phyloP scores from a whole-genome alignment of 2,797 vertebrate species.

The Pseudochaenichthys georgianus region DNA sequence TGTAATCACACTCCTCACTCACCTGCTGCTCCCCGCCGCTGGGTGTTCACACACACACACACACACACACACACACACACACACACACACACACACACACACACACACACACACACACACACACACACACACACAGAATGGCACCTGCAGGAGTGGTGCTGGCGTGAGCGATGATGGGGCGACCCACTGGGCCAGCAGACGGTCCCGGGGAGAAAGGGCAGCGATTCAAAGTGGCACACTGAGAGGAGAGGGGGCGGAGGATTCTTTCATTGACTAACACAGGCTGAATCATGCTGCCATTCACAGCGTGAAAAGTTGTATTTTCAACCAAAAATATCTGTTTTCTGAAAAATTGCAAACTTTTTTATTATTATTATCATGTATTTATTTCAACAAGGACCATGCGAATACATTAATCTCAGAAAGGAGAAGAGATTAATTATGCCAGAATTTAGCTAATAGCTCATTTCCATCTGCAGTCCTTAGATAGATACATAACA shows the following conservation, averaged over 20 bases:
- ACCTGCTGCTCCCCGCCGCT: constrained; percentile 64
- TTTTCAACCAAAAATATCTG: not conserved
- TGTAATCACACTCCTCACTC: constrained; percentile 76
- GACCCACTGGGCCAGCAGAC: constrained; percentile 72
- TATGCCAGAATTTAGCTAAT: too few relatives aligned
- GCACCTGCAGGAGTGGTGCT: constrained; percentile 53
- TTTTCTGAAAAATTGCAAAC: not conserved
- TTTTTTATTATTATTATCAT: too few relatives aligned
- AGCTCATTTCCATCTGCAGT: too few relatives aligned
- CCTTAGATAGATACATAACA: too few relatives aligned
- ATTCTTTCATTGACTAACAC: constrained; percentile 12
- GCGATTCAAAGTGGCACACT: constrained; percentile 67
- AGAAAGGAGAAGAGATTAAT: too few relatives aligned
- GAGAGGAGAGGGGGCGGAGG: constrained; percentile 48
- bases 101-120: constrained; percentile 1
- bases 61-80: constrained; percentile 37
- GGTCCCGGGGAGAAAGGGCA: constrained; percentile 65
- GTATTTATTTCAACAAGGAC: too few relatives aligned
- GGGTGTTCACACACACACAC: constrained; percentile 18
- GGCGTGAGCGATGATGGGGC: constrained; percentile 51
- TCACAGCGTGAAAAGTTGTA: not conserved
- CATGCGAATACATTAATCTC: too few relatives aligned
- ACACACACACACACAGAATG: constrained; percentile 33
- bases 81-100: not conserved
- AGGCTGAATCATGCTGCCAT: not conserved